Conservation (phyloP, 2,888 invertebrate genomes). For the Neocrepidodera transversa region DNA sequence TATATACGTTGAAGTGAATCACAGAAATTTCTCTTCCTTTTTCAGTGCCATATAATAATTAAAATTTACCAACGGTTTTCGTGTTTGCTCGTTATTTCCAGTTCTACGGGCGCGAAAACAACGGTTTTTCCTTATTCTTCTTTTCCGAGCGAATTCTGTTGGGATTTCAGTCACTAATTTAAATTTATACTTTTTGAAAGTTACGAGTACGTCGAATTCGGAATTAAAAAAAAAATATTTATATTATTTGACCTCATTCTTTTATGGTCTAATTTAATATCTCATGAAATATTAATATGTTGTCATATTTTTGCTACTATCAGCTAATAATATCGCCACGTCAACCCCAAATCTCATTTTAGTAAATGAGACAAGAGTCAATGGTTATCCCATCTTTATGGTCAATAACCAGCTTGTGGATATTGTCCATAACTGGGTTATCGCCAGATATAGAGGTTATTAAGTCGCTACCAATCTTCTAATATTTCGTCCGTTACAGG, state of each 20-base stretch:
- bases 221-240: not conserved
- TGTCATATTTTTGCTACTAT: not conserved
- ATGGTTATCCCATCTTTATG: slow-evolving; percentile 14
- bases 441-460: not conserved
- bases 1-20: slow-evolving; percentile 24
- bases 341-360: slow-evolving; percentile 4
- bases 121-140: slow-evolving; percentile 11
- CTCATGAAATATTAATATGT: not conserved
- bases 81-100: slow-evolving; percentile 23
- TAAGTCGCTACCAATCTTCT: not conserved
- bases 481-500: not conserved
- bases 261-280: not conserved
- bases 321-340: slow-evolving; percentile 5
- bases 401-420: slow-evolving; percentile 6
- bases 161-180: slow-evolving; percentile 12
- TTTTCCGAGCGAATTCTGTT: not conserved
- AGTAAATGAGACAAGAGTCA: slow-evolving; percentile 7
- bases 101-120: slow-evolving; percentile 15
- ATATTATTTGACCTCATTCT: not conserved
- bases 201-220: not conserved
- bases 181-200: slow-evolving; percentile 9
- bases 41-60: slow-evolving; percentile 21
- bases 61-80: slow-evolving; percentile 29
- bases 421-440: slow-evolving; percentile 10
- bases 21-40: slow-evolving; percentile 23